These are phyloP conservation scores for Halisarca cf. caerulea DNA, from an alignment of 37 sponge, comb jelly and placozoan genomes.

Conservation along the genomic window DNA sequence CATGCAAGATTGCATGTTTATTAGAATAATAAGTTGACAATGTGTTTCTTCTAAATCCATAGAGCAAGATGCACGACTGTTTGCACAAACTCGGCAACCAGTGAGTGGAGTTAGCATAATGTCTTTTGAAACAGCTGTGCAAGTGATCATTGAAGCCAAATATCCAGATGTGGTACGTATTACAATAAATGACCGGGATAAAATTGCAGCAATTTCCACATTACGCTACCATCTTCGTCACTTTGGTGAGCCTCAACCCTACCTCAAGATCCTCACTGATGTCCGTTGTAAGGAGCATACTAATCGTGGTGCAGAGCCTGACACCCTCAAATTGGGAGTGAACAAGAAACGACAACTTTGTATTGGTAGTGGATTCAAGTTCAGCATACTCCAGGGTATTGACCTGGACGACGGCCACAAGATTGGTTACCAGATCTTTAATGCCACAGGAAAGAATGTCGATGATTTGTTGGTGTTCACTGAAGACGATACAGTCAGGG, in stretches of 20 bases:
- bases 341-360: not conserved
- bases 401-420: not conserved
- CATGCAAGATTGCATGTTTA: too few species aligned
- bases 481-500: not conserved
- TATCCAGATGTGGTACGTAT: too few species aligned
- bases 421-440: not conserved
- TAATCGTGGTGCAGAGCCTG: slow-evolving; percentile 2
- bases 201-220: not conserved
- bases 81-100: too few species aligned
- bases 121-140: too few species aligned
- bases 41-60: too few species aligned
- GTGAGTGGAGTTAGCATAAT: too few species aligned
- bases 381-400: not conserved
- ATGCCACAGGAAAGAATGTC: too few species aligned
- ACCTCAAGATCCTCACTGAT: not conserved
- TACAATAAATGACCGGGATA: not conserved
- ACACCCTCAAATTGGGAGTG: not conserved
- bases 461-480: not conserved
- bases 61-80: too few species aligned
- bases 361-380: not conserved
- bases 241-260: not conserved
- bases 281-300: not conserved
- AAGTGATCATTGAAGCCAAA: too few species aligned
- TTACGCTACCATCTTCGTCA: not conserved
- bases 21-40: too few species aligned